phyloP scores from a whole-genome alignment of 1,140 invertebrate genomes.

The Tetragnatha versicolor region DNA sequence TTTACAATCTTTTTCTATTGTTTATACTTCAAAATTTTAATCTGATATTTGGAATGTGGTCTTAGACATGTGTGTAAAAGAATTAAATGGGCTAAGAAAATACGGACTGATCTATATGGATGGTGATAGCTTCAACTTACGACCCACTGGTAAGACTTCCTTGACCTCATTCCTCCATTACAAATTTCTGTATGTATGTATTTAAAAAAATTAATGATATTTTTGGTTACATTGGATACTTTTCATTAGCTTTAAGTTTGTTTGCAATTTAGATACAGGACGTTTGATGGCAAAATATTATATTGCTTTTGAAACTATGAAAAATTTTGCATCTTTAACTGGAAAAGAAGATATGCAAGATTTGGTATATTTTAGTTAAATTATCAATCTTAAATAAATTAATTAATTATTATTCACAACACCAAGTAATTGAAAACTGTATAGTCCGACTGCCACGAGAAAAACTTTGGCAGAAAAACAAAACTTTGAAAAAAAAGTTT shows the following conservation, averaged over 20 bases:
- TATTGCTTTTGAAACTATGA: constrained; percentile 72
- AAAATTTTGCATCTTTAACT: constrained; percentile 64
- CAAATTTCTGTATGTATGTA: background rate
- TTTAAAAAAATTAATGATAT: background rate
- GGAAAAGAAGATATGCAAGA: constrained; percentile 33
- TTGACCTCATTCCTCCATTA: background rate
- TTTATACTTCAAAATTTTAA: too few species aligned
- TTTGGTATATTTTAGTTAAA: constrained; percentile 31
- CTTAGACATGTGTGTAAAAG: constrained; percentile 65
- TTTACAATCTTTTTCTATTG: background rate
- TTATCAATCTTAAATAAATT: background rate
- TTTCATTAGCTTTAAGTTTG: background rate
- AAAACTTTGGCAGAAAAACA: too few species aligned
- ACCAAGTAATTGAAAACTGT: too few species aligned
- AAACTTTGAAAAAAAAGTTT: too few species aligned
- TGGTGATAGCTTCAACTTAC: constrained; percentile 67
- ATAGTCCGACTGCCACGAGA: too few species aligned
- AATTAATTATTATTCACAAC: too few species aligned
- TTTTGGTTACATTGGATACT: background rate
- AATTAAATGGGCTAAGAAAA: constrained; percentile 68
- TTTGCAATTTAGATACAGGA: constrained; percentile 61
- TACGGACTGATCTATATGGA: constrained; percentile 68
- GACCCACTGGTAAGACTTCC: constrained; percentile 65
- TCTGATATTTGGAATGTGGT: too few species aligned
- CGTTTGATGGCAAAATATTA: constrained; percentile 73